Evolutionary conservation across 2,888 invertebrate species (phyloP).

Genomic region (Tribolium freemani): DNA sequence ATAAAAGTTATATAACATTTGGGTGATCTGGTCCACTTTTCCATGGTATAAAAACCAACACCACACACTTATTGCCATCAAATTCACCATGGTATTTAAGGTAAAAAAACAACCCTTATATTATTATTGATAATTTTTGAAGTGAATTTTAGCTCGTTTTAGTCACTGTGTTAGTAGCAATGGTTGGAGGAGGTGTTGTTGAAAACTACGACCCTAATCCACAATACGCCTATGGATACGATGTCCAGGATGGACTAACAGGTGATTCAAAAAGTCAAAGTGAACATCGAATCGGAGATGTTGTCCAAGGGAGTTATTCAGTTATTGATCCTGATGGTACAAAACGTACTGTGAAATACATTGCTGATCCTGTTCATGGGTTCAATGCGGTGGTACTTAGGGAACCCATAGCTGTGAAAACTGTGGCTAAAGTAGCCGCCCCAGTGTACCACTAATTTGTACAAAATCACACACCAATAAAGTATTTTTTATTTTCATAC

Average conservation of each 20-base stretch:
- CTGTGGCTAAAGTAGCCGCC: constrained; percentile 53
- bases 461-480: constrained; percentile 11
- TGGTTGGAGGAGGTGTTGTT: constrained; percentile 49
- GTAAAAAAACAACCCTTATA: constrained; percentile 17
- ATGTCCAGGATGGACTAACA: constrained; percentile 70
- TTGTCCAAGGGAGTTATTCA: constrained; percentile 74
- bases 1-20: constrained; percentile 30
- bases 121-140: not conserved
- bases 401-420: constrained; percentile 67
- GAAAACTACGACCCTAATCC: constrained; percentile 62
- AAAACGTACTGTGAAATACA: constrained; percentile 70
- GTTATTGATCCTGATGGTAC: constrained; percentile 75
- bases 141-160: constrained; percentile 50
- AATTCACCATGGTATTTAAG: constrained; percentile 24
- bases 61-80: not conserved
- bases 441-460: constrained; percentile 11
- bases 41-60: constrained; percentile 1
- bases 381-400: constrained; percentile 73
- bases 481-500: too few species aligned
- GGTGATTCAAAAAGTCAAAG: constrained; percentile 75
- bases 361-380: constrained; percentile 66
- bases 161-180: constrained; percentile 54
- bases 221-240: constrained; percentile 70
- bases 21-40: constrained; percentile 24
- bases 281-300: constrained; percentile 75